These are phyloP conservation scores for Galerucella calmariensis DNA, from an alignment of 2,888 invertebrate species.

Conservation along the genomic window DNA sequence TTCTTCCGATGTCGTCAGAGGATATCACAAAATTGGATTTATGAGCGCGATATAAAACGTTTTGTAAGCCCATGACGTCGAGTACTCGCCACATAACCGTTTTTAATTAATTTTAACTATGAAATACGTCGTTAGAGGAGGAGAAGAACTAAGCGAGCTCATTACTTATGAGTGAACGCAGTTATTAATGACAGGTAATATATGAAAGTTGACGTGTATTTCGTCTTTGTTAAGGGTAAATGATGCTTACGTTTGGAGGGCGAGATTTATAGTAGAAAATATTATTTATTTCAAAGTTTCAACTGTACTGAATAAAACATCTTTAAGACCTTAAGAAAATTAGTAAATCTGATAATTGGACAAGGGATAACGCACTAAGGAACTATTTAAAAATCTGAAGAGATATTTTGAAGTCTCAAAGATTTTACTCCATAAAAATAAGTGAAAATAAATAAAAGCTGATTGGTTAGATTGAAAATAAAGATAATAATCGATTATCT, in stretches of 20 bases:
- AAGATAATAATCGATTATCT: too few relatives aligned
- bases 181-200: conserved; percentile 3
- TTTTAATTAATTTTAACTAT: conserved; percentile 31
- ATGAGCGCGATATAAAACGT: conserved; percentile 15
- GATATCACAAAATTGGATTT: conserved; percentile 34
- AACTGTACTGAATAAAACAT: too few relatives aligned
- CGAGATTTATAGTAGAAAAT: too few relatives aligned
- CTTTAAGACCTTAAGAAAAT: too few relatives aligned
- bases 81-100: conserved; percentile 1
- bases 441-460: too few relatives aligned
- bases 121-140: conserved; percentile 5
- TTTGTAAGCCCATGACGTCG: conserved; percentile 14
- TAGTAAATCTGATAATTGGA: too few relatives aligned
- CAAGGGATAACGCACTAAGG: too few relatives aligned
- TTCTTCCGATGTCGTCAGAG: conserved; percentile 29
- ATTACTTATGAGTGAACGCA: background rate
- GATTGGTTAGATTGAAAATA: too few relatives aligned
- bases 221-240: background rate
- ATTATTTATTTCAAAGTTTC: too few relatives aligned
- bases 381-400: too few relatives aligned
- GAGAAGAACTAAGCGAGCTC: background rate
- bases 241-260: background rate
- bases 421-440: too few relatives aligned
- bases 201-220: background rate
- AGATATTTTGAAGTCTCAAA: too few relatives aligned